phyloP scores from a whole-genome alignment of 2,797 vertebrate genomes.

The Lepus oiostolus region DNA sequence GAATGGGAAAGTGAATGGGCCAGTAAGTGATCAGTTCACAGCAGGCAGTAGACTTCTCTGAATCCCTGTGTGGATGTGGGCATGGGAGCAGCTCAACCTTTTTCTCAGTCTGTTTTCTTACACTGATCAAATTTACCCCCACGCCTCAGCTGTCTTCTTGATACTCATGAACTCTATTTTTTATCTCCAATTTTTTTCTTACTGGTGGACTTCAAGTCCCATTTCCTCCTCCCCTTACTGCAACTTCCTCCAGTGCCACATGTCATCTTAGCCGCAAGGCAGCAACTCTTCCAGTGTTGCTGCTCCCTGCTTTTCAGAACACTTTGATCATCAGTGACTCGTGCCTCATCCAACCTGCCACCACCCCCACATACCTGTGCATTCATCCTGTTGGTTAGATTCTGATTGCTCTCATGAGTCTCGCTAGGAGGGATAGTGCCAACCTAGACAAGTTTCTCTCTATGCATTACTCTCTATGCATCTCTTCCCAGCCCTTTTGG shows the following conservation, averaged over 20 bases:
- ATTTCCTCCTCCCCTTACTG: neutral
- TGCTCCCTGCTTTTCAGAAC: conserved; percentile 12
- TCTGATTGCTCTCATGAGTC: neutral
- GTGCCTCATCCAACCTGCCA: neutral
- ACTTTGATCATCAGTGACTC: neutral
- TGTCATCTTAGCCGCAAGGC: neutral
- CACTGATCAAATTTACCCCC: neutral
- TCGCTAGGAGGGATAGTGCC: neutral
- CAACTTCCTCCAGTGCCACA: neutral
- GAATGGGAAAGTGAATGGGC: neutral
- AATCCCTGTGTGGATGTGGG: neutral
- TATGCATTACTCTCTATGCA: neutral
- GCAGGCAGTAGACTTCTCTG: neutral
- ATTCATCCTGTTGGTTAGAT: neutral
- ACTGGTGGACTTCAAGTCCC: neutral
- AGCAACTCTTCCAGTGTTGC: neutral
- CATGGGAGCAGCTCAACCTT: neutral
- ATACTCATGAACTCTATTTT: neutral
- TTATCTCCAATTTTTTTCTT: neutral
- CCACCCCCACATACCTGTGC: neutral
- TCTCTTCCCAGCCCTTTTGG: conserved; percentile 10
- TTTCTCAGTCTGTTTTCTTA: neutral
- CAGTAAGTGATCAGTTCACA: neutral
- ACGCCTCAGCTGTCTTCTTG: neutral
- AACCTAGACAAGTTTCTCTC: neutral